Evolutionary conservation across 2,888 invertebrate species (phyloP), one percentile per base, ranked within the genome.

Genomic region (Amphimallon solstitiale): DNA sequence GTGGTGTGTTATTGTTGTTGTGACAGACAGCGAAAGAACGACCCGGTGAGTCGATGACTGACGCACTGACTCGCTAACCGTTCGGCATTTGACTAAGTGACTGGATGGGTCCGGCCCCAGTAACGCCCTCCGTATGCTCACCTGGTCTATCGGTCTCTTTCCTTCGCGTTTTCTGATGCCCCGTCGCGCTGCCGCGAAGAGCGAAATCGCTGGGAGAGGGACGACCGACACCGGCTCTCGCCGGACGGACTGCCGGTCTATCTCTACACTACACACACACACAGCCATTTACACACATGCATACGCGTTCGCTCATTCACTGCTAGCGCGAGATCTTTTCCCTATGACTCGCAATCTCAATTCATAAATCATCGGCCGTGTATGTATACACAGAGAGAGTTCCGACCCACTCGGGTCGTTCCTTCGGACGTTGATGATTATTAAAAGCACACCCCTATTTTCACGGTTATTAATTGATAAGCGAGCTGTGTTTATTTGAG

Each of bases 221-320:
- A 68, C 70, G 68, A 69, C 65, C 66, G 63, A 73, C 70, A 71
- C 67, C 63, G 73, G 72, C 29, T 29, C 29, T 29, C 29, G n/a
- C n/a, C n/a, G 29, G 29, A 29, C 29, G 29, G 29, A 29, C 29
- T 9, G 29, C 9, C 29, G 29, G 29, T 68, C 76, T 76, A 80
- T 80, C 80, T 80, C 81, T 81, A 81, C 80, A 80, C 80, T 81
- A 79, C 77, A 69, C n/a, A n/a, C n/a, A n/a, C n/a, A n/a, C n/a
- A n/a, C n/a, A n/a, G n/a, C n/a, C n/a, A n/a, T n/a, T n/a, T n/a
- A n/a, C n/a, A n/a, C n/a, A n/a, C n/a, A n/a, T n/a, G n/a, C n/a
- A n/a, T n/a, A n/a, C n/a, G n/a, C n/a, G n/a, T n/a, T n/a, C 29
- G 29, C 5, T 29, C 29, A 29, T 29, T 29, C 29, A n/a, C n/a